Conservation (phyloP, 2,113 vertebrate genomes). For the Rhineura floridana region DNA sequence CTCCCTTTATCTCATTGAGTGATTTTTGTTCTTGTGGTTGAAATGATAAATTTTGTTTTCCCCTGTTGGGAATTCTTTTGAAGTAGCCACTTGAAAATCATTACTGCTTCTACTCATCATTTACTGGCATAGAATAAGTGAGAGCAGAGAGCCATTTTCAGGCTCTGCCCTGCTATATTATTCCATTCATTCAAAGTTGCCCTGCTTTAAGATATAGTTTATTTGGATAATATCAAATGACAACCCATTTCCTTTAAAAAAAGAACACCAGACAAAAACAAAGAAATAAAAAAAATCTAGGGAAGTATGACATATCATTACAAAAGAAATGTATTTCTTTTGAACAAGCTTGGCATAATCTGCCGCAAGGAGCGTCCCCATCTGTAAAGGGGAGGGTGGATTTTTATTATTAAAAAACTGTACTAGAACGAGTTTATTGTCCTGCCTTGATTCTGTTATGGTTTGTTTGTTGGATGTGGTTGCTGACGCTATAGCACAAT, state of each 20-base stretch:
- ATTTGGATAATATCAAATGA: neutral
- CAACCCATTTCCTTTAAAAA: conserved; percentile 1
- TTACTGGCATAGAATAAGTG: neutral
- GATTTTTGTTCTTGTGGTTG: conserved; percentile 53
- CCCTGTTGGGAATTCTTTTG: conserved; percentile 67
- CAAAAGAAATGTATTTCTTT: neutral
- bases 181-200: conserved; percentile 58
- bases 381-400: neutral
- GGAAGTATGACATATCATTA: neutral
- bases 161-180: conserved; percentile 29
- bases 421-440: neutral
- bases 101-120: conserved; percentile 43
- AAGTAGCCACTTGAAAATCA: conserved; percentile 74
- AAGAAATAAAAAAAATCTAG: neutral
- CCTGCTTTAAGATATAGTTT: neutral
- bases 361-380: neutral
- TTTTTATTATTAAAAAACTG: too few relatives aligned
- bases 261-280: neutral
- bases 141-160: neutral
- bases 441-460: neutral
- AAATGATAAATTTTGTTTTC: conserved; percentile 57
- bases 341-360: neutral
- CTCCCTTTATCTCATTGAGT: conserved; percentile 45
- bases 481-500: too few relatives aligned
- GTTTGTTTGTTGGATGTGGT: neutral